phyloP scores from a whole-genome alignment of 2,888 invertebrate genomes.

The Ypsolopha sequella region DNA sequence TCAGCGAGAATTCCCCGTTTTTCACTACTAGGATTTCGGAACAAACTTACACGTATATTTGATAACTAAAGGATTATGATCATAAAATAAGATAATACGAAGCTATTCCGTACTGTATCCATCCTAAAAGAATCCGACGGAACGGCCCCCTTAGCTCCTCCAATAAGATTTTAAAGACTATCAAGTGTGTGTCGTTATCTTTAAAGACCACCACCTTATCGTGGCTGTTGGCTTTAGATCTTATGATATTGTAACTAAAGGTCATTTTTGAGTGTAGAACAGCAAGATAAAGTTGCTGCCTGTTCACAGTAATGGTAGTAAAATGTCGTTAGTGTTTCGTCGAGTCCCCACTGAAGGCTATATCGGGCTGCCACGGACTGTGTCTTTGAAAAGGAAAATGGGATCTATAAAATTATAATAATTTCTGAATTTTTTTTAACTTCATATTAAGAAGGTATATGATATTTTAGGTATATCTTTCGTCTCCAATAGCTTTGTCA shows the following conservation, averaged over 20 bases:
- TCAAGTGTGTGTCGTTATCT: constrained; percentile 23
- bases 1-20: too few species aligned
- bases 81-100: neutral
- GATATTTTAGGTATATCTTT: too few species aligned
- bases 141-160: constrained; percentile 15
- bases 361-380: too few species aligned
- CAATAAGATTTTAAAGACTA: constrained; percentile 37
- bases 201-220: constrained; percentile 22
- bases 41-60: too few species aligned
- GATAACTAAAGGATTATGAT: neutral
- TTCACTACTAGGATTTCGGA: too few species aligned
- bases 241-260: neutral
- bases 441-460: too few species aligned
- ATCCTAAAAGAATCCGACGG: constrained; percentile 13
- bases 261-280: neutral
- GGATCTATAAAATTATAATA: too few species aligned
- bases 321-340: constrained; percentile 2
- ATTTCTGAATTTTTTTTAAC: too few species aligned
- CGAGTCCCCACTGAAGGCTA: neutral
- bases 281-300: neutral
- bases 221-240: neutral
- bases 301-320: constrained; percentile 1
- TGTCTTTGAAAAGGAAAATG: too few species aligned
- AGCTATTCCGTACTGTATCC: neutral
- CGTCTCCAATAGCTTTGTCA: too few species aligned